These are phyloP conservation scores for Argyra leucocephala DNA, from an alignment of 2,888 invertebrate genomes.

Conservation along the genomic window DNA sequence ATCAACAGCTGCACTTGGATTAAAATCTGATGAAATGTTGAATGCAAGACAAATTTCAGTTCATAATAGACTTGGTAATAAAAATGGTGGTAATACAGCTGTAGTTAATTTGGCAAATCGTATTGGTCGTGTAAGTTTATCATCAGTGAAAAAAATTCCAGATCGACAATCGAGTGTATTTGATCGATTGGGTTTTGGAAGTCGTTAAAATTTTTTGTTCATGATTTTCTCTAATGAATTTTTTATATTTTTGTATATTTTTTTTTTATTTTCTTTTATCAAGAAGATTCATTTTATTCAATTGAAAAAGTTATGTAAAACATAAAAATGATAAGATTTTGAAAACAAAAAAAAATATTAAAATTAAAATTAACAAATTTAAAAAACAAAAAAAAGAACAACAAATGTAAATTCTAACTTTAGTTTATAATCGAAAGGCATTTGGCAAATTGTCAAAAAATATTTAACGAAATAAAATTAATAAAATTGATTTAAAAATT, in stretches of 20 bases:
- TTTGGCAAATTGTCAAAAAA: not conserved
- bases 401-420: not conserved
- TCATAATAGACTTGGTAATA: slow-evolving; percentile 34
- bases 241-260: no score
- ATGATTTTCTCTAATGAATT: no score
- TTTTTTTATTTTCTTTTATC: no score
- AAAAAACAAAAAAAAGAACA: not conserved
- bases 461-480: not conserved
- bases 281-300: no score
- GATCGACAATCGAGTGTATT: slow-evolving; percentile 29
- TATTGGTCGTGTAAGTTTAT: slow-evolving; percentile 29
- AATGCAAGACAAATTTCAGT: slow-evolving; percentile 31
- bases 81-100: slow-evolving; percentile 20
- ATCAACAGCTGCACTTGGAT: slow-evolving; percentile 26
- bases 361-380: no score
- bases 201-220: not conserved
- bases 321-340: no score
- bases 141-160: slow-evolving; percentile 16
- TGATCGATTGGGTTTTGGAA: slow-evolving; percentile 36
- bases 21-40: slow-evolving; percentile 39
- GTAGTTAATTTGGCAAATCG: slow-evolving; percentile 28
- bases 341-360: no score
- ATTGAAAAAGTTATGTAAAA: no score
- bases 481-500: not conserved
- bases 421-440: not conserved